Conservation (phyloP, 1,140 invertebrate genomes). For the Drosophila willistoni region DNA sequence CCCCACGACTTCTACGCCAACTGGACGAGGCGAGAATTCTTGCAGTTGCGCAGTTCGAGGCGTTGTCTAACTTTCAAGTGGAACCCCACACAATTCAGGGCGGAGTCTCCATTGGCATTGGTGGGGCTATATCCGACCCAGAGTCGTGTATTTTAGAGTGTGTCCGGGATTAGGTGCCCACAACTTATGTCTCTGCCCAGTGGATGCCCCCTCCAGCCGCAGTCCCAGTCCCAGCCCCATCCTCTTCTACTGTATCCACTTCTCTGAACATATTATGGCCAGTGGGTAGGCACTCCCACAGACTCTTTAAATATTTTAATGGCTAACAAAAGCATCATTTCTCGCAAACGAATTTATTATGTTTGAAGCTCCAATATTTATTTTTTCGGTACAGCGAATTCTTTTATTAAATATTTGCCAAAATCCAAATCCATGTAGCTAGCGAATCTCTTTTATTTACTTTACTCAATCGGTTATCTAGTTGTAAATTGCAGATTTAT, state of each 20-base stretch:
- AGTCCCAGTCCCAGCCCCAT: conserved; percentile 6
- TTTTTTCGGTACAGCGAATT: conserved; percentile 32
- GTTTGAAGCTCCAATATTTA: conserved; percentile 59
- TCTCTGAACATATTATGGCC: not conserved
- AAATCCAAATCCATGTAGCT: not conserved
- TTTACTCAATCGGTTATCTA: conserved; percentile 25
- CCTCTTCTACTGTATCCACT: not conserved
- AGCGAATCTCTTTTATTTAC: not conserved
- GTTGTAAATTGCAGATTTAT: not conserved
- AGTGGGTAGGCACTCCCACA: conserved; percentile 18
- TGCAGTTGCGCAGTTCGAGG: conserved; percentile 70
- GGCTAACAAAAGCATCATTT: conserved; percentile 71
- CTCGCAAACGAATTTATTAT: conserved; percentile 70
- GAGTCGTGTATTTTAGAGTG: conserved; percentile 27
- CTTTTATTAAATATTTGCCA: conserved; percentile 30
- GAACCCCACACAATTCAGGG: conserved; percentile 66
- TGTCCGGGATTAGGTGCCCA: conserved; percentile 59
- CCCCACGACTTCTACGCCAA: conserved; percentile 49
- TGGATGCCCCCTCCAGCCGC: not conserved
- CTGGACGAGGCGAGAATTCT: conserved; percentile 64
- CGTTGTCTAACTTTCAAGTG: conserved; percentile 65
- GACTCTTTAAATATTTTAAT: conserved; percentile 75
- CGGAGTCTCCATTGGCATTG: conserved; percentile 72
- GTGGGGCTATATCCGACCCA: conserved; percentile 46
- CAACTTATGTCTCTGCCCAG: conserved; percentile 25